A percentile compares a stretch with the other conserved stretches of the same genome.
phyloP scores from a whole-genome alignment of 2,113 vertebrate genomes.

The Aldabrachelys gigantea region DNA sequence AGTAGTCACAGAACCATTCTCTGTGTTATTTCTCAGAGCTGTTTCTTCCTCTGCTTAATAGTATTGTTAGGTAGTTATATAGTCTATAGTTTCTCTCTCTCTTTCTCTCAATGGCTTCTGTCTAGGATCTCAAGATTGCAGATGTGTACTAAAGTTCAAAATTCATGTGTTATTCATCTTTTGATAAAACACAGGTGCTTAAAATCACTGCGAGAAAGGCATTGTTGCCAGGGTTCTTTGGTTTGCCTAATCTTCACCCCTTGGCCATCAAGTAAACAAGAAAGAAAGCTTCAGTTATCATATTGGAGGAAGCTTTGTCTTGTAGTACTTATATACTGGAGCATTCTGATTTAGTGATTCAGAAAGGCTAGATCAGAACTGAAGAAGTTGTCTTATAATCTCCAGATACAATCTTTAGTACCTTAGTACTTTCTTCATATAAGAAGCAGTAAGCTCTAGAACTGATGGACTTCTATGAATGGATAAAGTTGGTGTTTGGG shows the following conservation, averaged over 20 bases:
- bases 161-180: neutral
- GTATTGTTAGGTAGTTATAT: neutral
- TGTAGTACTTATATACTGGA: neutral
- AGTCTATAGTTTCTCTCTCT: neutral
- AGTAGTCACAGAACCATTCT: neutral
- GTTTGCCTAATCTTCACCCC: neutral
- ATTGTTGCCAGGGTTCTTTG: neutral
- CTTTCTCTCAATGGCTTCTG: neutral
- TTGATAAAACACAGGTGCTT: neutral
- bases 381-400: neutral
- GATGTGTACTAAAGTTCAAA: neutral
- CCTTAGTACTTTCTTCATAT: neutral
- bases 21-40: neutral
- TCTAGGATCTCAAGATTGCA: neutral
- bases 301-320: neutral
- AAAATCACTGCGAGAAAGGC: neutral
- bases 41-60: neutral
- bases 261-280: neutral
- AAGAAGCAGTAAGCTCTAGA: neutral
- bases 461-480: neutral
- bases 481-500: neutral
- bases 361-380: neutral
- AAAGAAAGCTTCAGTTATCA: neutral
- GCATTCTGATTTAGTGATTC: neutral
- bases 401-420: neutral